These are phyloP conservation scores for Peucedramus taeniatus DNA, from an alignment of 2,113 vertebrate species.

Conservation along the genomic window DNA sequence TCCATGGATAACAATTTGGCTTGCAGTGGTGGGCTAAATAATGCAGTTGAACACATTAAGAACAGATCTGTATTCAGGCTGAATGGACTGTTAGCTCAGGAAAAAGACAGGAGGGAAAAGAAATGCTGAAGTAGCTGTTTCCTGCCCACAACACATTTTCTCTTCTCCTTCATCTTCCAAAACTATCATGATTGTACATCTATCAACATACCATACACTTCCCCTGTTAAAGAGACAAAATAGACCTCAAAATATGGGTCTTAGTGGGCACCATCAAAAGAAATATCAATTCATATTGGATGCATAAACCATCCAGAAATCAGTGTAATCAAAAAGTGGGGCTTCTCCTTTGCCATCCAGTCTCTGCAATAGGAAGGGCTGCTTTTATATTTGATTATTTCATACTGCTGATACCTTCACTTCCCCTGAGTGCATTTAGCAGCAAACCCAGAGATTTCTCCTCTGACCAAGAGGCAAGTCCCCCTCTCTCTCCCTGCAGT, in stretches of 20 bases:
- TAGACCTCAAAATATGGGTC: not conserved
- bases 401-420: not conserved
- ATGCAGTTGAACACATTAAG: not conserved
- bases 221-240: not conserved
- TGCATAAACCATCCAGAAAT: not conserved
- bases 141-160: not conserved
- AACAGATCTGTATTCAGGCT: not conserved
- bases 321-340: not conserved
- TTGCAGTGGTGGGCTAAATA: constrained; percentile 13
- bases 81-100: not conserved
- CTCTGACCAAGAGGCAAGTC: not conserved
- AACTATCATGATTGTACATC: not conserved
- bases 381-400: not conserved
- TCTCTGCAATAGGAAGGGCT: accelerated
- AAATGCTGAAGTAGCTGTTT: not conserved
- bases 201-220: not conserved
- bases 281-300: not conserved
- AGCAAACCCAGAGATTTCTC: not conserved
- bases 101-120: not conserved
- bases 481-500: not conserved
- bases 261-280: not conserved
- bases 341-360: not conserved
- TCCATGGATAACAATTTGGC: not conserved
- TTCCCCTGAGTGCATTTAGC: not conserved
- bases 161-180: not conserved